Percentiles rank a stretch among this genome's conserved stretches.
phyloP scores from a whole-genome alignment of 2,797 vertebrate species.

The Lacerta bilineata region DNA sequence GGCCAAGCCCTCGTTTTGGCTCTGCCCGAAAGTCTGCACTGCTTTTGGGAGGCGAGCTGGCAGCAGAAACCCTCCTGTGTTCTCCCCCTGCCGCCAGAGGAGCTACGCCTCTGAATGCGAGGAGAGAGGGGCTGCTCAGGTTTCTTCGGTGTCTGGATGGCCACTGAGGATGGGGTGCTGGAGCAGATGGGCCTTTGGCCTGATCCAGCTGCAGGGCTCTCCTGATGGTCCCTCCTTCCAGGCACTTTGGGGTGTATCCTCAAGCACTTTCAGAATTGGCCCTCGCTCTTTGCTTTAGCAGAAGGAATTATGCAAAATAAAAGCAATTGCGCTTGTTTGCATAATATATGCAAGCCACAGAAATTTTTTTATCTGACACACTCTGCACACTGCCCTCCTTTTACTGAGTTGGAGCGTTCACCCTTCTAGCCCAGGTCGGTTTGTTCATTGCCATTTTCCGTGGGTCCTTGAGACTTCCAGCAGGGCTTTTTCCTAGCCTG shows the following conservation, averaged over 20 bases:
- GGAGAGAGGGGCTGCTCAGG: background rate
- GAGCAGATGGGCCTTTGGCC: no score
- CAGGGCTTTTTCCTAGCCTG: background rate
- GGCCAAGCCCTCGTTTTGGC: background rate
- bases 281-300: background rate
- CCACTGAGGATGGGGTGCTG: no score
- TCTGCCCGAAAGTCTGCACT: background rate
- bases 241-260: background rate
- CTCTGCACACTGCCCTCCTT: background rate
- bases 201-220: no score
- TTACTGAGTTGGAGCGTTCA: no score
- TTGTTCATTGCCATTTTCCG: no score
- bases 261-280: background rate
- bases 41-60: background rate
- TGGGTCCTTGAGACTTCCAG: background rate
- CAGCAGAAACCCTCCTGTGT: background rate
- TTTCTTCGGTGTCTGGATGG: no score
- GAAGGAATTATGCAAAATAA: background rate
- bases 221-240: no score
- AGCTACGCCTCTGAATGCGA: background rate
- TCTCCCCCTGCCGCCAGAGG: background rate
- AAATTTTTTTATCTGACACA: background rate
- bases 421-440: background rate
- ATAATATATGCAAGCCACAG: background rate
- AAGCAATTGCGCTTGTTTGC: background rate